Base-by-base conservation (phyloP, 2,113 vertebrate species). In the Tragelaphus buxtoni region DNA sequence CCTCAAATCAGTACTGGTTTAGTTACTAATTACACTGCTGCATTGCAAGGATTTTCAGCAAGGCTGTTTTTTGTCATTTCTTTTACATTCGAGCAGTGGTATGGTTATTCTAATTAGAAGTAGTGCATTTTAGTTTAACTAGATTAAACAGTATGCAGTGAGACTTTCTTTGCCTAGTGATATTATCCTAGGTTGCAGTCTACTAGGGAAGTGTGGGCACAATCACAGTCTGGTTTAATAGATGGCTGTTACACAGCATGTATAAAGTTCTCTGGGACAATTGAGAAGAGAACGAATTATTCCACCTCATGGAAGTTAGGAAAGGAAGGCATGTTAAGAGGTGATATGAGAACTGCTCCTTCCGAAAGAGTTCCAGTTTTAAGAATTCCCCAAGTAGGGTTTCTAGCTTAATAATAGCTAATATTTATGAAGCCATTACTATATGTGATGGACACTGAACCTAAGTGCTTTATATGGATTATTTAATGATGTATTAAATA, bases 21-120 rank as follows among this genome's bases (percentile, higher is more conserved):
- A 83, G 39, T 79, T 96, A 55, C 22, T 89, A 91, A 94, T 94
- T 91, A 60, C 5, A 72, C 49, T 76, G 72, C 47, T 87, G 7
- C 90, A 63, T 74, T 79, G 13, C 17, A 82, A 26, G 32, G 83
- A 32, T 86, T 97, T 96, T 96, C 35, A 83, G 18, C 20, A 93
- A 74, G 17, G 18, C n/a, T 94, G 12, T 82, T 95, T 60, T 63
- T 97, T 88, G 24, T 84, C 3, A 7, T 88, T 90, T 79, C 60
- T 83, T 94, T 85, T 85, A 60, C 49, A 88, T 91, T 84, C 4
- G 20, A 90, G 14, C n/a, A 84, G 24, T 79, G 5, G 35, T 80
- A 77, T 69, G 61, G 11, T 90, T 86, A 93, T 95, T 97, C 53
- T 94, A 81, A 87, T 86, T 83, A 82, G 93, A 96, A 91, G 61